These are phyloP conservation scores for Molanna angustata DNA, from an alignment of 2,888 invertebrate genomes.

Conservation along the genomic window DNA sequence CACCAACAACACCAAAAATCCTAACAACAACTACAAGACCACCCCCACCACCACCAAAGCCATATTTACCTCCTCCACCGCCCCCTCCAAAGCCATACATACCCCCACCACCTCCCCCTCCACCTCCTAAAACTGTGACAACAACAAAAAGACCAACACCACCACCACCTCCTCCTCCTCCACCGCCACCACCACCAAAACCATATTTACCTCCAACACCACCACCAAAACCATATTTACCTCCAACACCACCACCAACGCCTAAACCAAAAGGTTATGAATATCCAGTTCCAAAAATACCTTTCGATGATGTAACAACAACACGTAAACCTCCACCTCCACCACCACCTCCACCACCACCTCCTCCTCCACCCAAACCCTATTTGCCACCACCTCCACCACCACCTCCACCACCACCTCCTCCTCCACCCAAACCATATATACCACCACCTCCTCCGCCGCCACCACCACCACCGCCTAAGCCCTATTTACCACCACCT, in stretches of 20 bases:
- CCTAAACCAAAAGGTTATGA: neutral
- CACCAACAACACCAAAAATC: neutral
- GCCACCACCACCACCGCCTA: constrained; percentile 11
- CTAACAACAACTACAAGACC: neutral
- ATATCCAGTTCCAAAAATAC: neutral
- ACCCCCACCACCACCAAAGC: constrained; percentile 8
- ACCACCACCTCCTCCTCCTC: constrained; percentile 1
- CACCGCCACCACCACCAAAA: neutral
- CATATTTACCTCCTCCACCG: constrained; percentile 3
- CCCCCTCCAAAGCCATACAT: neutral
- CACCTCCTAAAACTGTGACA: constrained; percentile 1
- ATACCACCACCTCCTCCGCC: constrained; percentile 9
- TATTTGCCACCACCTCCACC: neutral
- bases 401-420: constrained; percentile 8
- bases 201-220: neutral
- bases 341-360: constrained; percentile 11
- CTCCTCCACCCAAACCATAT: neutral
- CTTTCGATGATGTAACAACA: neutral
- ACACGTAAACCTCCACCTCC: constrained; percentile 8
- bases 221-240: constrained; percentile 4
- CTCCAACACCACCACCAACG: neutral
- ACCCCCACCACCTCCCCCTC: neutral
- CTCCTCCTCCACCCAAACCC: constrained; percentile 1
- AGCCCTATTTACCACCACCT: neutral
- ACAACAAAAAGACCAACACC: constrained; percentile 5